Percentiles rank a stretch among this genome's conserved stretches.
Conservation (phyloP, 92 coral and sea anemone genomes). For the Pocillopora grandis region DNA sequence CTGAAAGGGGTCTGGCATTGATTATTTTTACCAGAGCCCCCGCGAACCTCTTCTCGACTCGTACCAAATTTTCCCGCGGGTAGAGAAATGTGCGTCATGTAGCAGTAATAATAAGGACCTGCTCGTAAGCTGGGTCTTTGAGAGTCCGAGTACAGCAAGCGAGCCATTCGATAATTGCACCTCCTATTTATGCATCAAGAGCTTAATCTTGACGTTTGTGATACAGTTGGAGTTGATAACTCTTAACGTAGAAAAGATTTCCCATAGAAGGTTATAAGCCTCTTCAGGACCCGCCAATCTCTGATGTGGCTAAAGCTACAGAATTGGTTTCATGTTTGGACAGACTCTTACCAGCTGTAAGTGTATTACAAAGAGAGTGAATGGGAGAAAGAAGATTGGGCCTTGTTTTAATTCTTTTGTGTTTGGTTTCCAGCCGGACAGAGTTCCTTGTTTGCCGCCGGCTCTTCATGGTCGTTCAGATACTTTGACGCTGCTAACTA, state of each 20-base stretch:
- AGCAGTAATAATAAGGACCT: no score
- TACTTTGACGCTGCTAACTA: constrained; percentile 85
- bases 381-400: neutral
- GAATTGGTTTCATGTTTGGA: constrained; percentile 80
- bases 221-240: neutral
- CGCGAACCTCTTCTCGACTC: no score
- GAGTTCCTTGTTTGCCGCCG: constrained; percentile 80
- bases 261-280: constrained; percentile 84
- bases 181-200: neutral
- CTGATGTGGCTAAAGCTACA: constrained; percentile 77
- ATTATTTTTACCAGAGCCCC: no score
- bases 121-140: no score
- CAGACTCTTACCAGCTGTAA: constrained; percentile 84
- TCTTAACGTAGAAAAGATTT: constrained; percentile 72
- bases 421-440: constrained; percentile 73
- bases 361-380: neutral
- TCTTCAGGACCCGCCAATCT: constrained; percentile 86
- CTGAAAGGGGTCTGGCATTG: no score
- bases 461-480: constrained; percentile 81
- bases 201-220: no score
- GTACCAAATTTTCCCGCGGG: no score
- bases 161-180: no score
- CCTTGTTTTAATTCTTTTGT: neutral
- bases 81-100: no score
- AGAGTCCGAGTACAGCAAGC: no score